These are phyloP conservation scores for Sympetrum striolatum DNA, from an alignment of 2,888 invertebrate genomes.

Conservation along the genomic window DNA sequence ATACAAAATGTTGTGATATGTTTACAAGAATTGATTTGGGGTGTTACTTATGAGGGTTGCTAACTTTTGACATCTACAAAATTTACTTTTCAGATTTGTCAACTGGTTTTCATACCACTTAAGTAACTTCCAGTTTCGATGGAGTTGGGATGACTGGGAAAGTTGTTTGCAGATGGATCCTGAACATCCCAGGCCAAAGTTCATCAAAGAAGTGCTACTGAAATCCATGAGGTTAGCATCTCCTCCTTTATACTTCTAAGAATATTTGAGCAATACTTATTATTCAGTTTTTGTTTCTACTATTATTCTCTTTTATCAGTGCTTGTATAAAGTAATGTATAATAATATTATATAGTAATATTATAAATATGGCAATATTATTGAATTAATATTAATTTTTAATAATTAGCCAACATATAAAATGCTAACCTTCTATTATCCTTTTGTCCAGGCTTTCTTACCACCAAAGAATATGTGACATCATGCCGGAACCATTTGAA, in stretches of 20 bases:
- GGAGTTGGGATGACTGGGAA: conserved; percentile 99
- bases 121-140: conserved; percentile 98
- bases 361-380: no score
- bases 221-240: conserved; percentile 81
- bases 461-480: conserved; percentile 90
- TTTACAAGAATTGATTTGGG: no score
- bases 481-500: conserved; percentile 87
- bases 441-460: conserved; percentile 78
- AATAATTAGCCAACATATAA: no score
- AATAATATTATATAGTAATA: no score
- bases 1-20: no score
- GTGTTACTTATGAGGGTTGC: no score
- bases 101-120: conserved; percentile 98
- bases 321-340: no score
- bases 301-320: neutral
- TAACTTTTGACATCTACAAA: neutral
- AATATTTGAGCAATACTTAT: neutral
- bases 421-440: no score
- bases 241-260: neutral
- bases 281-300: neutral
- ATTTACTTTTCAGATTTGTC: conserved; percentile 73
- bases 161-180: conserved; percentile 81
- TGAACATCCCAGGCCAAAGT: conserved; percentile 93
- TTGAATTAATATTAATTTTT: no score
- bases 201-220: conserved; percentile 89